A percentile compares a stretch with the other conserved stretches of the same genome.
phyloP scores from a whole-genome alignment of 2,797 vertebrate species.

The Rhynchotus rufescens region DNA sequence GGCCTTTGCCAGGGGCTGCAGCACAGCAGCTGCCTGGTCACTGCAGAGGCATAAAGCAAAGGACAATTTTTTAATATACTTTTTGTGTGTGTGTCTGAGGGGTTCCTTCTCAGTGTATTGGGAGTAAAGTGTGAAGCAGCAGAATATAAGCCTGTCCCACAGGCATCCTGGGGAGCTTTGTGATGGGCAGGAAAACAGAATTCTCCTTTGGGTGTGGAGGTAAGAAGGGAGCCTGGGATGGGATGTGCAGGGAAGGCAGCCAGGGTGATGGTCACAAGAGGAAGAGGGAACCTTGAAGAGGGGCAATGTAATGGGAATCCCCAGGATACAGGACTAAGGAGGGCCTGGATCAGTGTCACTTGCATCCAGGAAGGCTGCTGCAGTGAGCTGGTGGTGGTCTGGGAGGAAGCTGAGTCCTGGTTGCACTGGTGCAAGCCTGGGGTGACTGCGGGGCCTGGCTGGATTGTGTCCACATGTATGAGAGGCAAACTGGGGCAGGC shows the following conservation, averaged over 20 bases:
- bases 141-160: neutral
- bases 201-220: neutral
- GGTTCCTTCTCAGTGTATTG: neutral
- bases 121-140: neutral
- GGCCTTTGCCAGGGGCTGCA: neutral
- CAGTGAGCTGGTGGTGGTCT: neutral
- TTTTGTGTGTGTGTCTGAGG: neutral
- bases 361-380: neutral
- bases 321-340: fast-evolving
- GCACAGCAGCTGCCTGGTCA: neutral
- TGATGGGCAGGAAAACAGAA: neutral
- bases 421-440: neutral
- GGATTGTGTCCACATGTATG: neutral
- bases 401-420: neutral
- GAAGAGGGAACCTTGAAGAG: neutral
- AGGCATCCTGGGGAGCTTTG: neutral
- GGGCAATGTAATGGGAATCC: neutral
- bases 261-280: neutral
- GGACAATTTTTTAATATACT: neutral
- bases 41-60: neutral
- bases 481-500: too few species aligned
- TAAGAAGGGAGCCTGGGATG: neutral
- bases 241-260: neutral
- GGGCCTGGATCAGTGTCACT: neutral
- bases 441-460: neutral